Percentiles rank a stretch among this genome's conserved stretches.
Evolutionary conservation across 92 coral and sea anemone genomes (phyloP).

Genomic region (Plumapathes pennacea): DNA sequence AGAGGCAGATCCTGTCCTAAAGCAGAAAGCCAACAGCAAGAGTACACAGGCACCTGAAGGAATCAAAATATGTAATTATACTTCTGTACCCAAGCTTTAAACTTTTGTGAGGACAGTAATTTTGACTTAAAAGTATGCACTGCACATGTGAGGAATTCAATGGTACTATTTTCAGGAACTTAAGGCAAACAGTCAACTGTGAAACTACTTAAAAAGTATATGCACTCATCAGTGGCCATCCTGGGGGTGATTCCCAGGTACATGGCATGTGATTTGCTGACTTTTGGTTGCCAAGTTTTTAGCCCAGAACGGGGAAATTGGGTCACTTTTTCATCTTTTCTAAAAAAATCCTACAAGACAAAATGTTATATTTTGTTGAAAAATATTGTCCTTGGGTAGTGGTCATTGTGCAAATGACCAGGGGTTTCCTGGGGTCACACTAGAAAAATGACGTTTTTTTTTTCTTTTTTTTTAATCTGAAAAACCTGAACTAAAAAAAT

Average conservation of each 20-base stretch:
- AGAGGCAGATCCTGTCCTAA: conserved; percentile 38
- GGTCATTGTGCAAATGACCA: too few species aligned
- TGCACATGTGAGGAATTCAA: conserved; percentile 9
- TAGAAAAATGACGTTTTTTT: too few species aligned
- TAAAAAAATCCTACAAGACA: too few species aligned
- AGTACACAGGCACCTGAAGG: conserved; percentile 68
- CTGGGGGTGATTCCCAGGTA: not conserved
- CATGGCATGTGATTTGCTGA: not conserved
- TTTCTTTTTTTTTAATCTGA: too few species aligned
- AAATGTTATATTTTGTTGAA: too few species aligned
- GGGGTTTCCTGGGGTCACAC: too few species aligned
- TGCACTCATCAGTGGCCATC: not conserved
- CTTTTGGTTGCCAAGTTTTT: not conserved
- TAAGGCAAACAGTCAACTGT: not conserved
- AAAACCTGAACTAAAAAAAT: too few species aligned
- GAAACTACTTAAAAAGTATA: too few species aligned
- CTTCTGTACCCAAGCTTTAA: not conserved
- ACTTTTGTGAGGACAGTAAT: not conserved
- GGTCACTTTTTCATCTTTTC: too few species aligned
- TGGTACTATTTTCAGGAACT: not conserved
- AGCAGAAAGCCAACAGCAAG: conserved; percentile 60
- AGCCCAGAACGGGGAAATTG: too few species aligned
- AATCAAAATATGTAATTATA: not conserved
- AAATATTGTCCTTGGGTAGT: too few species aligned
- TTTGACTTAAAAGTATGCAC: not conserved